Conservation (phyloP, 2,797 vertebrate genomes). For the Rallus crepitans region DNA sequence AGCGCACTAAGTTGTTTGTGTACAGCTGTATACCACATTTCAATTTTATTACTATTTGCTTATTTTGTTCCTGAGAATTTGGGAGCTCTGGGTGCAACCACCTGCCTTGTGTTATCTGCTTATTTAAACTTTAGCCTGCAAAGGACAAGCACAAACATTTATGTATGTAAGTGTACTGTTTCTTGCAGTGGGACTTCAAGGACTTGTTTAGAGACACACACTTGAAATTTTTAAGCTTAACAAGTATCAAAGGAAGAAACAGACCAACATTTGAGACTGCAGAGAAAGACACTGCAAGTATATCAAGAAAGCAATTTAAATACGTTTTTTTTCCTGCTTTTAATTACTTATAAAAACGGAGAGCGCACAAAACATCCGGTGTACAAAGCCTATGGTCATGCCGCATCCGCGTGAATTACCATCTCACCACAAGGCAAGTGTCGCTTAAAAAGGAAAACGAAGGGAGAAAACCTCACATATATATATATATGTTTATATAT, state of each 20-base stretch:
- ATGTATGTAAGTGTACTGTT: rapidly evolving
- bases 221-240: background rate
- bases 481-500: too few species aligned
- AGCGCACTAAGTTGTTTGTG: background rate
- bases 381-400: background rate
- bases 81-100: background rate
- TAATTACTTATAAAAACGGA: background rate
- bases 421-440: background rate
- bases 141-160: rapidly evolving
- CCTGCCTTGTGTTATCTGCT: rapidly evolving
- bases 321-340: background rate
- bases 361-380: background rate
- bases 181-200: rapidly evolving
- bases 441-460: background rate
- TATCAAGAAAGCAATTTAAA: background rate
- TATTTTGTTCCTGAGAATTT: background rate
- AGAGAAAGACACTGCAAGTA: rapidly evolving
- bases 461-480: background rate
- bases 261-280: background rate
- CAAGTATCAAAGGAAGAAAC: background rate
- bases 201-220: rapidly evolving
- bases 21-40: rapidly evolving
- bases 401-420: background rate
- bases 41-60: background rate
- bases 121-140: background rate